These are phyloP conservation scores for Malurus cyaneus DNA, from an alignment of 2,113 vertebrate species.

Conservation along the genomic window DNA sequence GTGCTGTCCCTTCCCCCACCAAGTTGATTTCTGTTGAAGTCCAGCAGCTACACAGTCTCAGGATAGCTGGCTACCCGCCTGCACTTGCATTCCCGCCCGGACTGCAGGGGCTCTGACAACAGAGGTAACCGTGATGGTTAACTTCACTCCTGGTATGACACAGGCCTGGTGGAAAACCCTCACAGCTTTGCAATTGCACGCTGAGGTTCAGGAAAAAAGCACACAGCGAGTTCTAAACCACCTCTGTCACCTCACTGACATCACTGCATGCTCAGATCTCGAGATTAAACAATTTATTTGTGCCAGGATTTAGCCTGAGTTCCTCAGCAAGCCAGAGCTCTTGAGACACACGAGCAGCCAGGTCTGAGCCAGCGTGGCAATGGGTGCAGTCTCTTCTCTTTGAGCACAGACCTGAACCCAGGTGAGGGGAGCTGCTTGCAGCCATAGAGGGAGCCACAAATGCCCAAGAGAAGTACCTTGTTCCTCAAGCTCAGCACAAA, in stretches of 20 bases:
- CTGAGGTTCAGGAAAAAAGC: neutral
- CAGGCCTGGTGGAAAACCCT: neutral
- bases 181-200: neutral
- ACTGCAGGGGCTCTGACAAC: slow-evolving; percentile 20
- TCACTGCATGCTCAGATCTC: neutral
- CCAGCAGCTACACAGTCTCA: slow-evolving; percentile 6
- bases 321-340: neutral
- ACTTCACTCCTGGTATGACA: slow-evolving; percentile 23
- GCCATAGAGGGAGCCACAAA: neutral
- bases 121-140: slow-evolving; percentile 22
- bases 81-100: slow-evolving; percentile 11
- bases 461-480: neutral
- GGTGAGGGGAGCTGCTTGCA: neutral
- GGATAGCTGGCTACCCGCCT: slow-evolving; percentile 44
- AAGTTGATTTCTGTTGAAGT: slow-evolving; percentile 49
- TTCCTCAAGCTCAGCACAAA: neutral
- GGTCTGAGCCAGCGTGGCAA: neutral
- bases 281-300: neutral
- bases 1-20: slow-evolving; percentile 54
- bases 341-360: neutral
- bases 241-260: neutral
- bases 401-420: neutral
- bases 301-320: neutral
- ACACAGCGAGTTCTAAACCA: neutral
- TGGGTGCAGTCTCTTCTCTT: neutral